Conservation (phyloP, 2,113 vertebrate genomes). For the Spea multiplicata region DNA sequence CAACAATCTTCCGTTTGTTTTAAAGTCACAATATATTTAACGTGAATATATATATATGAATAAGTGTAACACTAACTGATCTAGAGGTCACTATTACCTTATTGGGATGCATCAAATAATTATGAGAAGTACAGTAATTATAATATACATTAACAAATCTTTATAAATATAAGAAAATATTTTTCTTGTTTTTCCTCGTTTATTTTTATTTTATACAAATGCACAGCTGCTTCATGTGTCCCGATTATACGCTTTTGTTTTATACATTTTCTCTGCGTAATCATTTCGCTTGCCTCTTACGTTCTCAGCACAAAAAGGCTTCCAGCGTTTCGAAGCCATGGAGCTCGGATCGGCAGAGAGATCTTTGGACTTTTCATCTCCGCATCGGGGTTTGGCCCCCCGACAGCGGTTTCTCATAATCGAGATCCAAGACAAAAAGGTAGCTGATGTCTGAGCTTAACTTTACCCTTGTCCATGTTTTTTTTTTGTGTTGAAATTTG, state of each 20-base stretch:
- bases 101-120: too few relatives aligned
- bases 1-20: too few relatives aligned
- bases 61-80: too few relatives aligned
- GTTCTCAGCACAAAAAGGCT: conserved; percentile 81
- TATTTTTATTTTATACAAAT: too few relatives aligned
- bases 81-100: too few relatives aligned
- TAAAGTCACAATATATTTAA: too few relatives aligned
- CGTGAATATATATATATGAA: too few relatives aligned
- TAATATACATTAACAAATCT: too few relatives aligned
- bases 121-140: too few relatives aligned
- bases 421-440: conserved; percentile 85
- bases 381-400: conserved; percentile 69
- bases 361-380: conserved; percentile 58
- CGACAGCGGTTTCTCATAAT: conserved; percentile 86
- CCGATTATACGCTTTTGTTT: not conserved
- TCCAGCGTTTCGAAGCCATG: conserved; percentile 89
- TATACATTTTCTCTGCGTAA: too few relatives aligned
- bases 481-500: not conserved
- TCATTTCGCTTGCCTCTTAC: not conserved
- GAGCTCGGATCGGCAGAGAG: conserved; percentile 68
- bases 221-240: not conserved
- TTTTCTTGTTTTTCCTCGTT: not conserved
- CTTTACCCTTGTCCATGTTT: not conserved
- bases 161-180: too few relatives aligned
- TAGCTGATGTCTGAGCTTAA: conserved; percentile 50